Base-by-base conservation (phyloP, 1,140 invertebrate species). In the Helicoverpa armigera region DNA sequence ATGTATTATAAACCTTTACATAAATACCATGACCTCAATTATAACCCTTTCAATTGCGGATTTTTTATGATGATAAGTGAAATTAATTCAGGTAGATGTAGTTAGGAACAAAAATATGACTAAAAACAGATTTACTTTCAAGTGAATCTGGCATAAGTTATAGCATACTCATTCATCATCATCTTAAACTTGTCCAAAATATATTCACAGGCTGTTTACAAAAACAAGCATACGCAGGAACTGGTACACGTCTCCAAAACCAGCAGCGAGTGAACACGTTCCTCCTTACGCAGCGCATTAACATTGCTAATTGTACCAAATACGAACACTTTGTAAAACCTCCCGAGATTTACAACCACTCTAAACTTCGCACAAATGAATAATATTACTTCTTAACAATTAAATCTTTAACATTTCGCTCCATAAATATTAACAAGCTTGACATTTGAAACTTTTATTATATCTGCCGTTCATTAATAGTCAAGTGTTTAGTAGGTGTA, bases 401-500 rank as follows among this genome's bases (percentile, higher is more conserved):
- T 54, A 54, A 23, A 60, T 13, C 7, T 18, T 16, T 18, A 13
- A 60, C 7, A 29, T 60, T 56, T 18, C 12, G 11, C 58, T 11
- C 23, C 58, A 60, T 60, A 60, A 60, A 60, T 60, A 60, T 60
- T 60, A 29, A 60, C 18, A 4, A 43, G 58, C 18, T 63, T 76
- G 74, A 76, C 74, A 76, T 76, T 76, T 63, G 54, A n/a, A 29
- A 54, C 54, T 73, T 56, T 56, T 43, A 73, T 73, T 54, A 73
- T 18, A 73, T 18, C 31, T 23, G 73, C 29, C 23, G 12, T 29
- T 29, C 23, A 60, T 60, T 60, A 29, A 10, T 60, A 23, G 56
- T 7, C 23, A 3, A n/a, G 18, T 60, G 23, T 60, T 60, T 60
- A 12, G 29, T 60, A 23, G 18, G 18, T 12, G 18, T 12, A 12